Base-by-base conservation (phyloP, 1,140 invertebrate genomes). In the Zophobas atratus region DNA sequence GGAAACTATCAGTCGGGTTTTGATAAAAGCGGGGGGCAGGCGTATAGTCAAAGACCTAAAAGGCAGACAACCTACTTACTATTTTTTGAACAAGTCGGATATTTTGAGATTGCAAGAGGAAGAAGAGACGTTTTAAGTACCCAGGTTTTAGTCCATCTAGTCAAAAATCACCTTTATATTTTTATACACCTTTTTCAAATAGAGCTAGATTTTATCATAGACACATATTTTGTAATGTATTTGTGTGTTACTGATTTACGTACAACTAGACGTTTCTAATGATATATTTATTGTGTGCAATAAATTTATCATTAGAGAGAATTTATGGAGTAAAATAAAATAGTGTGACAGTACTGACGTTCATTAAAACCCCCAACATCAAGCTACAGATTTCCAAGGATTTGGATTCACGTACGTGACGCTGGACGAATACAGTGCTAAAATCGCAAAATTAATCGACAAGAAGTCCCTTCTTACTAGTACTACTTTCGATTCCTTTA, bases 41-140 rank as follows among this genome's bases (percentile, higher is more conserved):
- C 89, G 95, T 70, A 91, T 93, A 0, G 87, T 93, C 1, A 96
- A 96, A 86, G 96, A 97, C 88, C 88, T 97, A 84, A 95, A 94
- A 89, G 95, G 94, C 72, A 90, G 95, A 60, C 94, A 96, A 84
- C 94, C 95, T 0, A 94, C 93, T n/a, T 97, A 96, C 86, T 97
- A 97, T 85, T 97, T 95, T 83, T 95, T 97, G 90, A 96, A 97
- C 83, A 95, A 96, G 87, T 92, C 94, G 5, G 95, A 97, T 78
- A 96, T 97, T 81, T 86, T 93, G 60, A 88, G 91, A 71, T 89
- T 96, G n/a, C 93, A 95, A 86, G 93, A 95, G 83, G 94, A 96
- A 85, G 94, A 96, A 83, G 91, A 94, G 82, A 86, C 88, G 4
- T 89, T 87, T 80, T 87, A 85, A 39, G 3, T 35, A 2, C 20